Conservation (phyloP, 2,797 vertebrate species). For the Gymnopithys bicolor region DNA sequence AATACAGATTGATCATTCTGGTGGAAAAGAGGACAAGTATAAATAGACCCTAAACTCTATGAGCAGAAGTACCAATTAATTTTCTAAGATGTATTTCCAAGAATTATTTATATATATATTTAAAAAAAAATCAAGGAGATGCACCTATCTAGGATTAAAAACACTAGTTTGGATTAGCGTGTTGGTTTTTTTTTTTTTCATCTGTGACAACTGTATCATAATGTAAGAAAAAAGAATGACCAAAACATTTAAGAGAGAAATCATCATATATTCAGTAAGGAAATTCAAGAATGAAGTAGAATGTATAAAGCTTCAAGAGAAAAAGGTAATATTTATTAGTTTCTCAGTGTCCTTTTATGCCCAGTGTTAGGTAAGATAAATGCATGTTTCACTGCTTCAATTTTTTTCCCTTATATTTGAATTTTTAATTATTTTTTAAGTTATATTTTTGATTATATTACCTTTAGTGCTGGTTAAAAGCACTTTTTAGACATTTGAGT, state of each 20-base stretch:
- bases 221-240: not conserved
- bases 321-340: not conserved
- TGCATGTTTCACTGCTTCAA: not conserved
- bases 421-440: not conserved
- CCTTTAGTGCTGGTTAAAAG: not conserved
- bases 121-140: not conserved
- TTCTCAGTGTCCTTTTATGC: not conserved
- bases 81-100: not conserved
- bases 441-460: not conserved
- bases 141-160: not conserved
- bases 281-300: not conserved
- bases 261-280: not conserved
- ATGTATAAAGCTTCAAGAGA: not conserved
- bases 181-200: not conserved
- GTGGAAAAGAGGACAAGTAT: not conserved
- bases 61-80: not conserved
- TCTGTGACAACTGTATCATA: not conserved
- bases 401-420: not conserved
- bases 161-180: not conserved
- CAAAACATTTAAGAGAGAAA: not conserved
- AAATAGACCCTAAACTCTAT: fast-evolving
- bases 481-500: not conserved
- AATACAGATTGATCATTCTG: not conserved
- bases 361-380: not conserved
- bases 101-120: not conserved